Base-by-base conservation (phyloP, 2,113 vertebrate genomes). In the Apistogramma diplotaenia region DNA sequence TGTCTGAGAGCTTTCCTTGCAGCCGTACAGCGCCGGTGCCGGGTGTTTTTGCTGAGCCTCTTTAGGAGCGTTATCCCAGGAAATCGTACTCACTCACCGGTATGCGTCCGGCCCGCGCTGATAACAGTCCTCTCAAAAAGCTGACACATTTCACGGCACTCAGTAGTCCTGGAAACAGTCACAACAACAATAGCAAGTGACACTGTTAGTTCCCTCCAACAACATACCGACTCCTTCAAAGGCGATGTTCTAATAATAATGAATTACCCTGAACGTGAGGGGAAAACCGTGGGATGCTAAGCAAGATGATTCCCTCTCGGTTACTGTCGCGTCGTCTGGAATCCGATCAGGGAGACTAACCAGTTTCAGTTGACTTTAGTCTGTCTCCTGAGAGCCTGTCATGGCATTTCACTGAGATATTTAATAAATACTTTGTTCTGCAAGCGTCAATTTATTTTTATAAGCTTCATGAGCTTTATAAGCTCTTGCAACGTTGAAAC, bases 241-340 rank as follows among this genome's bases (percentile, higher is more conserved):
- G 87, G 92, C 83, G 56, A 88, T 93, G 92, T 92, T 93, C 92
- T 94, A 94, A 93, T 91, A 92, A 93, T 92, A 92, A 93, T 92
- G 86, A 92, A 87, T 81, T 81, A 79, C 81, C 76, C 70, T 5
- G 82, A 72, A 76, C n/a, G 59, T 16, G 85, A 76, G 85, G 51
- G 55, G 40, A 33, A 21, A 21, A 31, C 21, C 43, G 15, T 29
- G 10, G 18, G 21, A 58, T 67, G 11, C 25, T 70, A 19, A 51
- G 53, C 75, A 23, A 92, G 91, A 93, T 23, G 27, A 0, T 49
- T 91, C 86, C 11, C 74, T 3, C 56, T 72, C 21, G 2, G 2
- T 43, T 10, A 89, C 82, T 90, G 91, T 92, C 89, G 89, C 0
- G 6, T 90, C 56, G 79, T 80, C 65, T 33, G 55, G 77, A 86